Evolutionary conservation across 1,140 invertebrate genomes (phyloP), one percentile per base, ranked within the genome.

Genomic region (Ylistrum balloti): DNA sequence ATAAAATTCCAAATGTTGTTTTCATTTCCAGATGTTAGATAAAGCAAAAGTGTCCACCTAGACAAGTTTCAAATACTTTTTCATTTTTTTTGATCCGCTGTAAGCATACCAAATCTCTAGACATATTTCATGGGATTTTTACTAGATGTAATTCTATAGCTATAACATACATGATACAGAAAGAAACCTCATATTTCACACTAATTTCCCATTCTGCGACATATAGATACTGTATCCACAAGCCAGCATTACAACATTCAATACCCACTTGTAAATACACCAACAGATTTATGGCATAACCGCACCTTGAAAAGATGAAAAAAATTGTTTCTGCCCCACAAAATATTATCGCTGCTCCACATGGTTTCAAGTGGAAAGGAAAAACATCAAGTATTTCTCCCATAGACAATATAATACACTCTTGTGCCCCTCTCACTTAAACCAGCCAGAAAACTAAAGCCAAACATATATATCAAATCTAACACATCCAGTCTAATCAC

Each of bases 271-370:
- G 56, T 74, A 28, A 74, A 74, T 74, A 28, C 56, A 28, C 56
- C 15, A n/a, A 74, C 56, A 74, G 56, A 74, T 74, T 74, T 74
- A 74, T 28, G 56, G n/a, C 17, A 74, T n/a, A 74, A 74, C 56
- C 56, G 22, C 56, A 74, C 56, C 56, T 74, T 74, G 56, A 28
- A 74, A 74, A 28, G 56, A 74, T 45, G 17, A 45, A 45, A 17
- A 45, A 45, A 45, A 15, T 1, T 28, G 3, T 22, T 74, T 74
- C 28, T n/a, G n/a, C 22, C 22, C n/a, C 17, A 22, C n/a, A n/a
- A n/a, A 74, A 74, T n/a, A 74, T 74, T 74, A 74, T 74, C 0
- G 56, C 7, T 74, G 56, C 56, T 28, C 56, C 56, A 74, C 56
- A 74, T 74, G 56, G 56, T 28, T 74, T 74, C 56, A 74, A 74